A percentile compares a stretch with the other conserved stretches of the same genome.
phyloP scores from a whole-genome alignment of 2,797 vertebrate genomes.

The Channallabes apus region DNA sequence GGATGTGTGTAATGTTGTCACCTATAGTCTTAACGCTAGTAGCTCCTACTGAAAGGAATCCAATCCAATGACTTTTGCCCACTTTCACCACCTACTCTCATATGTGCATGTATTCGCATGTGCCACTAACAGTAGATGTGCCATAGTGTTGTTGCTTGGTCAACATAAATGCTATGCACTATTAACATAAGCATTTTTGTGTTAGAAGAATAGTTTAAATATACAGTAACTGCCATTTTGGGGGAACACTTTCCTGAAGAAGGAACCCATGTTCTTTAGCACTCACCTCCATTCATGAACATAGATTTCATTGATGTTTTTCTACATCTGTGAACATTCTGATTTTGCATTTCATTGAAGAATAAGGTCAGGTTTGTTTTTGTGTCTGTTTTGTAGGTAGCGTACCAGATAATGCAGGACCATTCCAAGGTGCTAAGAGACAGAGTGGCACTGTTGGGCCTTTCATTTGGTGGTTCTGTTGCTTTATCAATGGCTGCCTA shows the following conservation, averaged over 20 bases:
- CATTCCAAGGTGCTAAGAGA: slow-evolving; percentile 67
- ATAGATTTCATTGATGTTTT: neutral
- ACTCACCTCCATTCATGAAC: neutral
- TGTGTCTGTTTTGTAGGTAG: slow-evolving; percentile 58
- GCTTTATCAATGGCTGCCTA: slow-evolving; percentile 56
- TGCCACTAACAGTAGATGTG: neutral
- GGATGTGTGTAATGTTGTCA: no score
- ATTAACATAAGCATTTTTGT: neutral
- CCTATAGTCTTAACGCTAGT: no score
- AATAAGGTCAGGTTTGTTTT: neutral
- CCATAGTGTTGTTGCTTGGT: neutral
- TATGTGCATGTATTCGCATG: neutral
- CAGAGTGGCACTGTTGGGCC: slow-evolving; percentile 66
- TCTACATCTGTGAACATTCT: neutral
- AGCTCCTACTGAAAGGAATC: no score
- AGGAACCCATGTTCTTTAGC: neutral
- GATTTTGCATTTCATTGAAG: neutral
- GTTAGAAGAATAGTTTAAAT: neutral
- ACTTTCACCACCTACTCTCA: no score
- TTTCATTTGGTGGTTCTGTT: slow-evolving; percentile 64
- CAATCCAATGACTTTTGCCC: no score
- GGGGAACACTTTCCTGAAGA: neutral
- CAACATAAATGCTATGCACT: neutral
- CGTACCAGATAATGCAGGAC: slow-evolving; percentile 63
- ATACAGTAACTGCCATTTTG: neutral